Conservation (phyloP, 1,140 invertebrate genomes). For the Gryllus bimaculatus region DNA sequence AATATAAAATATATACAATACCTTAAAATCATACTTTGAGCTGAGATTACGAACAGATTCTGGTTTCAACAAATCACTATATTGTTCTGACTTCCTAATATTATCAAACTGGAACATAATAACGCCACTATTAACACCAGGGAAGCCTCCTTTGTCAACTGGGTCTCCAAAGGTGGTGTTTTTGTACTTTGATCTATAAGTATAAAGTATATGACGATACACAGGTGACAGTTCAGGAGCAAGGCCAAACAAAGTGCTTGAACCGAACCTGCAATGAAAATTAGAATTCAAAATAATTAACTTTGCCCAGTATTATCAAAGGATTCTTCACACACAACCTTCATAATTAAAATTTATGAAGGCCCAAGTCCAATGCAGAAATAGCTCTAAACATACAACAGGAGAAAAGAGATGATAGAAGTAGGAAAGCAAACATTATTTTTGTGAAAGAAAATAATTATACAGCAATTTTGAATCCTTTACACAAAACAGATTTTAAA, state of each 20-base stretch:
- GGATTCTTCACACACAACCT: too few species aligned
- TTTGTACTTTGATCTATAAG: slow-evolving; percentile 52
- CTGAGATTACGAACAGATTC: slow-evolving; percentile 48
- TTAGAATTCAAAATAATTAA: not conserved
- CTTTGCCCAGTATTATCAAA: too few species aligned
- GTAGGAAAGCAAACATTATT: too few species aligned
- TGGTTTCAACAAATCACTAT: slow-evolving; percentile 45
- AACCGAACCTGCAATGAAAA: slow-evolving; percentile 32
- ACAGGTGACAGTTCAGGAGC: slow-evolving; percentile 71
- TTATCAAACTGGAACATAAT: slow-evolving; percentile 61
- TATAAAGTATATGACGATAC: slow-evolving; percentile 65
- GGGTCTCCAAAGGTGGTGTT: slow-evolving; percentile 43
- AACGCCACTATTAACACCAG: slow-evolving; percentile 76
- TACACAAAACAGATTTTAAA: too few species aligned
- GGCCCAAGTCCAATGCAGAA: too few species aligned
- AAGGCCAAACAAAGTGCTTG: slow-evolving; percentile 57
- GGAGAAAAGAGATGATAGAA: too few species aligned
- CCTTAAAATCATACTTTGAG: slow-evolving; percentile 57
- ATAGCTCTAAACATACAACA: too few species aligned
- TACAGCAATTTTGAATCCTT: too few species aligned
- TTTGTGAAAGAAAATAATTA: too few species aligned
- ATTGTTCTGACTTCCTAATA: slow-evolving; percentile 52
- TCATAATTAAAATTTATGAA: too few species aligned
- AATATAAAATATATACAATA: slow-evolving; percentile 20
- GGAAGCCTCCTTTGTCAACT: slow-evolving; percentile 48